phyloP scores from a whole-genome alignment of 2,797 vertebrate species.

The Micrastur ruficollis region DNA sequence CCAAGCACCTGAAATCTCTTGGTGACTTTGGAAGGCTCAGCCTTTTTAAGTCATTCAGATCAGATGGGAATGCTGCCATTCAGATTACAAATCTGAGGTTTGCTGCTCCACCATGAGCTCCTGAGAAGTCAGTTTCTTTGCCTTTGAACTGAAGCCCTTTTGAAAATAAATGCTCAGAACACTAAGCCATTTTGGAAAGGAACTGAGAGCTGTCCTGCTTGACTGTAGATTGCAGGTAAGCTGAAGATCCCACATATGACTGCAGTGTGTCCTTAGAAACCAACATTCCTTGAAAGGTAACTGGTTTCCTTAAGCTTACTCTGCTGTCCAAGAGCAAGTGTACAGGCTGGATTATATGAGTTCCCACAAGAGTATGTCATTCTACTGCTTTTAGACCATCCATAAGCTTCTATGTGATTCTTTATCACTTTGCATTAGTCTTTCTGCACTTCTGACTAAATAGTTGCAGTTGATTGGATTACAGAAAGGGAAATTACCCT shows the following conservation, averaged over 20 bases:
- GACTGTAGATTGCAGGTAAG: not conserved
- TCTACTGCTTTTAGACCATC: not conserved
- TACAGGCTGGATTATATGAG: not conserved
- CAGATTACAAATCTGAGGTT: not conserved
- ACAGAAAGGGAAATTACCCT: not conserved
- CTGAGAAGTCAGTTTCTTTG: not conserved
- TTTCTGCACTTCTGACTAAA: not conserved
- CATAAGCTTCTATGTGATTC: not conserved
- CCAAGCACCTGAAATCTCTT: not conserved
- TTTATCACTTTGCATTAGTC: not conserved
- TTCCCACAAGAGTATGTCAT: not conserved
- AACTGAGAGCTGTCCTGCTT: not conserved
- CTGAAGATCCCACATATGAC: not conserved
- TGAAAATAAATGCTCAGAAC: not conserved
- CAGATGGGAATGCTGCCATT: not conserved
- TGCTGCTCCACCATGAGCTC: not conserved
- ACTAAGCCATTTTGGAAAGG: not conserved
- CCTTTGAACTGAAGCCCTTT: not conserved
- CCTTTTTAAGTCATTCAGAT: not conserved
- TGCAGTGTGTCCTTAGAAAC: not conserved
- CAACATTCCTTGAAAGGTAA: not conserved
- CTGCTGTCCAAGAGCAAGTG: not conserved
- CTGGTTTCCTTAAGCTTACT: not conserved
- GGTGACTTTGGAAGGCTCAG: not conserved
- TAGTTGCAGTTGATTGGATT: not conserved